phyloP scores from a whole-genome alignment of 2,888 invertebrate genomes.

The Tetropium fuscum region DNA sequence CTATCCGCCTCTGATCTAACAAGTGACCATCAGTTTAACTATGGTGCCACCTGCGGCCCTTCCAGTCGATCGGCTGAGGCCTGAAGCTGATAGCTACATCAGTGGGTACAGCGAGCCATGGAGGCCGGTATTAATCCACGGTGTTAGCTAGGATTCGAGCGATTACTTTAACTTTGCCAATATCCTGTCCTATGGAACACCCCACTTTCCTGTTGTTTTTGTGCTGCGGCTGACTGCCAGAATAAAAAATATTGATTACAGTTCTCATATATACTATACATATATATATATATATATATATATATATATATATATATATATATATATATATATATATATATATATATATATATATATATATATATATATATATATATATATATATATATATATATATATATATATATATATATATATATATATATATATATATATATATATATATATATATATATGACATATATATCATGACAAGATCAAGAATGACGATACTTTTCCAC shows the following conservation, averaged over 20 bases:
- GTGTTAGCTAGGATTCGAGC: not conserved
- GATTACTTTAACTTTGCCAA: constrained; percentile 20
- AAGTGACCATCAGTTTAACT: constrained; percentile 29
- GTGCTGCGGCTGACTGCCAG: not conserved
- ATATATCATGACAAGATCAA: too few species aligned
- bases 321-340: too few species aligned
- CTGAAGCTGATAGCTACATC: constrained; percentile 17
- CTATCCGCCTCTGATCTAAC: constrained; percentile 28
- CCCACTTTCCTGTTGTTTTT: constrained; percentile 7
- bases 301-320: too few species aligned
- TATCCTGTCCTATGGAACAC: constrained; percentile 12
- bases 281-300: too few species aligned
- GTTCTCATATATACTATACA: too few species aligned
- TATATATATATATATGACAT: too few species aligned
- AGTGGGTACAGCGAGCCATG: constrained; percentile 1
- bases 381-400: too few species aligned
- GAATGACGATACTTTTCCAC: too few species aligned
- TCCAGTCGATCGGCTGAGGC: constrained; percentile 4
- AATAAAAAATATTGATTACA: constrained; percentile 5
- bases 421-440: too few species aligned
- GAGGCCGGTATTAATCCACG: constrained; percentile 12
- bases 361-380: too few species aligned
- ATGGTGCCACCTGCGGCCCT: constrained; percentile 22
- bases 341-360: too few species aligned
- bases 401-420: too few species aligned